A percentile compares a stretch with the other conserved stretches of the same genome.
Evolutionary conservation across 2,888 invertebrate genomes (phyloP).

Genomic region (Athalia cordata): DNA sequence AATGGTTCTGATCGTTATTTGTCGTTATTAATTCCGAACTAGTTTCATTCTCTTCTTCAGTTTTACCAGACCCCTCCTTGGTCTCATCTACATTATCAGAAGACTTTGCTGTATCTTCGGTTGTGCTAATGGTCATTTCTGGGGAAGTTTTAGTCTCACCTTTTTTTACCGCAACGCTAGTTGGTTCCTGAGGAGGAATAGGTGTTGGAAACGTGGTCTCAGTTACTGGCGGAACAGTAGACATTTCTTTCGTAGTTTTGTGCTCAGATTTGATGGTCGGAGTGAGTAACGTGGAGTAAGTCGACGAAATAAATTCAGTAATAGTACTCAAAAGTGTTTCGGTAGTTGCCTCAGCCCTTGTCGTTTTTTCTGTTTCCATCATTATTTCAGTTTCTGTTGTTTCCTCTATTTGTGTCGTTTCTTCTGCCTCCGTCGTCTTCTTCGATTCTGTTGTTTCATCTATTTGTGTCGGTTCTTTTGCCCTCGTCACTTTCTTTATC

Average conservation of each 20-base stretch:
- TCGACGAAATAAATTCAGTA: constrained; percentile 1
- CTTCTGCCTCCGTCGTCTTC: background rate
- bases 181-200: constrained; percentile 6
- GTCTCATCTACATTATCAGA: background rate
- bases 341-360: background rate
- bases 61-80: background rate
- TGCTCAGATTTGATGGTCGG: background rate
- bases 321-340: constrained; percentile 11
- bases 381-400: background rate
- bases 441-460: background rate
- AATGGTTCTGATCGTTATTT: too few relatives aligned
- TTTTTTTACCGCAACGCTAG: background rate
- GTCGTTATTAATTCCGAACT: too few relatives aligned
- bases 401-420: background rate
- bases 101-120: background rate
- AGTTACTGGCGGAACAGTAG: constrained; percentile 2
- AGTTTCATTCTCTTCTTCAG: background rate
- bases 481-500: too few relatives aligned
- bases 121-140: background rate
- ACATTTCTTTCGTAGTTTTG: background rate
- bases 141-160: background rate
- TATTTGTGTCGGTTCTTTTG: background rate
- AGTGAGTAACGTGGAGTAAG: constrained; percentile 3
- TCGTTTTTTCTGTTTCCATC: background rate
- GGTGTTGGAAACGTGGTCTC: constrained; percentile 29